phyloP scores from a whole-genome alignment of 2,888 invertebrate genomes.

The Catonia carolina region DNA sequence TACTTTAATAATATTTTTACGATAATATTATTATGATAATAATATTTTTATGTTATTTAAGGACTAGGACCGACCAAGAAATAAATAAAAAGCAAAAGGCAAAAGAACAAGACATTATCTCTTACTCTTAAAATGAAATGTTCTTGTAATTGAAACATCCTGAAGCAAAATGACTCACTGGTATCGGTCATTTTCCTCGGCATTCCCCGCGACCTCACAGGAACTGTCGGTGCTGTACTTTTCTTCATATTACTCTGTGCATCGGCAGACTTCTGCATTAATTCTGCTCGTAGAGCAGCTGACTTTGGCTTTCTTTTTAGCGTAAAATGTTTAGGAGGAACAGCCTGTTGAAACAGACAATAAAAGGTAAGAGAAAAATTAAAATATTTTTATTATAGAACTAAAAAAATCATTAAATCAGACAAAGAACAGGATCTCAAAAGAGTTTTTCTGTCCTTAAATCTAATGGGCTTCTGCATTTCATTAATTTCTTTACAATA shows the following conservation, averaged over 20 bases:
- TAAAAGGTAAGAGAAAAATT: not conserved
- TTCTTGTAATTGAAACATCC: too few species aligned
- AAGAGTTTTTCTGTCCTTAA: not conserved
- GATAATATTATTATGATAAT: too few species aligned
- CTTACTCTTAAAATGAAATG: not conserved
- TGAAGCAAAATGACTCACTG: constrained; percentile 50
- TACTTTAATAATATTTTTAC: too few species aligned
- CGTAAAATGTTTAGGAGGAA: constrained; percentile 85
- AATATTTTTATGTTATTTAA: too few species aligned
- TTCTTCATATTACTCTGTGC: constrained; percentile 84
- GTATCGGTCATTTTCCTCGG: constrained; percentile 96
- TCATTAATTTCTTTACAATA: too few species aligned
- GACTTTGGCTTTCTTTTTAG: constrained; percentile 93
- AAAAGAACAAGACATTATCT: not conserved
- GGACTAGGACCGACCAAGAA: too few species aligned
- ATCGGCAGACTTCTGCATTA: constrained; percentile 86
- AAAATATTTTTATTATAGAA: not conserved
- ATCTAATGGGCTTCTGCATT: too few species aligned
- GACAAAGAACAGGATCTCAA: not conserved
- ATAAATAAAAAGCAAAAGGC: not conserved
- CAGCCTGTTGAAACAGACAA: constrained; percentile 52
- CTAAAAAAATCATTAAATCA: not conserved
- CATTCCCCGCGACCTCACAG: constrained; percentile 78
- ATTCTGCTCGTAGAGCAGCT: constrained; percentile 78
- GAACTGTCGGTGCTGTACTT: constrained; percentile 80